Evolutionary conservation across 1,140 invertebrate species (phyloP).

Genomic region (Coptotermes formosanus): DNA sequence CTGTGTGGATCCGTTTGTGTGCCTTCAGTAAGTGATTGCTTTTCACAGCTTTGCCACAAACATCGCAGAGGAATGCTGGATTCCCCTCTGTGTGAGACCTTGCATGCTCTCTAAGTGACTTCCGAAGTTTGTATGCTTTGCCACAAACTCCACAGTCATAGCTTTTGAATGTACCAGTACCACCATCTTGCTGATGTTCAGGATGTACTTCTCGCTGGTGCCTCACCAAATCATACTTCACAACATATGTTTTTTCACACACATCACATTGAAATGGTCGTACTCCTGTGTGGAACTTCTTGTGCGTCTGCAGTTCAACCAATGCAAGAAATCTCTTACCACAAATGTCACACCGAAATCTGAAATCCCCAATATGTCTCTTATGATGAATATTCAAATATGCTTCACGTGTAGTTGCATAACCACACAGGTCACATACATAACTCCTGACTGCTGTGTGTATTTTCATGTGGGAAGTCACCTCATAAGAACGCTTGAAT

Average conservation of each 20-base stretch:
- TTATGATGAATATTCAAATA: constrained; percentile 43
- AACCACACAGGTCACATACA: constrained; percentile 44
- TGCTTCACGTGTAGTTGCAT: constrained; percentile 40
- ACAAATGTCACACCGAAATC: constrained; percentile 42
- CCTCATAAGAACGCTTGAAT: constrained; percentile 40
- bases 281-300: constrained; percentile 56
- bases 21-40: constrained; percentile 55
- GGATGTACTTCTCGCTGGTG: constrained; percentile 43
- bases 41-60: constrained; percentile 61
- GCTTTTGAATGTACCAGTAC: neutral
- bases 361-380: constrained; percentile 45
- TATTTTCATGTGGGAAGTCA: neutral
- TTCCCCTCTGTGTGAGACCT: neutral
- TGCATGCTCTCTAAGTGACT: constrained; percentile 40
- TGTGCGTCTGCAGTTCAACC: constrained; percentile 48
- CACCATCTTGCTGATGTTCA: constrained; percentile 24
- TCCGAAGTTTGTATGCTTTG: constrained; percentile 46
- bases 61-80: constrained; percentile 39
- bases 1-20: constrained; percentile 40
- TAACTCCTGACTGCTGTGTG: constrained; percentile 24
- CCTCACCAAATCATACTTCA: constrained; percentile 48
- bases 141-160: constrained; percentile 35
- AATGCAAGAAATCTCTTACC: constrained; percentile 36
- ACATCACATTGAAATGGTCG: constrained; percentile 42
- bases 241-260: constrained; percentile 39